Evolutionary conservation across 2,888 invertebrate species (phyloP).

Genomic region (Nephrotoma appendiculata): DNA sequence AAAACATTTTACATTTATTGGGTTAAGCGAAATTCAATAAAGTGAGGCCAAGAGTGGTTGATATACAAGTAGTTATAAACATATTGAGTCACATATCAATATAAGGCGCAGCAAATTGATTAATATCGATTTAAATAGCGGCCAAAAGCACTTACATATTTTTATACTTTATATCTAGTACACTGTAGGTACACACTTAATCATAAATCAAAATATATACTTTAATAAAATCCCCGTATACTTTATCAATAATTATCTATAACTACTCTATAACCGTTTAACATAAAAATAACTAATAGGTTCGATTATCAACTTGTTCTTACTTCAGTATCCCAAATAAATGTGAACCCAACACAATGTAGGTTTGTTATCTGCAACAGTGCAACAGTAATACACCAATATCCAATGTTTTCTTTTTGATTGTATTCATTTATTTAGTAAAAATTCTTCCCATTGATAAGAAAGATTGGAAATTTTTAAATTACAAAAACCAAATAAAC

Average conservation of each 20-base stretch:
- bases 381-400: neutral
- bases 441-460: neutral
- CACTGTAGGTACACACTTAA: no score
- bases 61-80: no score
- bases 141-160: neutral
- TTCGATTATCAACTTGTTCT: neutral
- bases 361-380: neutral
- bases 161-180: neutral
- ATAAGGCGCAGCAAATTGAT: neutral
- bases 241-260: neutral
- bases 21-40: no score
- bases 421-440: neutral
- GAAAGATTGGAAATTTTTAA: neutral
- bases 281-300: neutral
- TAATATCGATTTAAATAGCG: neutral
- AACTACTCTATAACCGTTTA: neutral
- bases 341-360: neutral
- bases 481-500: neutral
- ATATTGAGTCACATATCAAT: no score
- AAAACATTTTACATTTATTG: no score
- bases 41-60: no score
- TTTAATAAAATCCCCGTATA: neutral
- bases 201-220: neutral
- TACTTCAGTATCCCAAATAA: neutral
- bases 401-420: neutral